Percentiles rank a stretch among this genome's conserved stretches.
phyloP scores from a whole-genome alignment of 2,888 invertebrate species.

The Polydrusus cervinus region DNA sequence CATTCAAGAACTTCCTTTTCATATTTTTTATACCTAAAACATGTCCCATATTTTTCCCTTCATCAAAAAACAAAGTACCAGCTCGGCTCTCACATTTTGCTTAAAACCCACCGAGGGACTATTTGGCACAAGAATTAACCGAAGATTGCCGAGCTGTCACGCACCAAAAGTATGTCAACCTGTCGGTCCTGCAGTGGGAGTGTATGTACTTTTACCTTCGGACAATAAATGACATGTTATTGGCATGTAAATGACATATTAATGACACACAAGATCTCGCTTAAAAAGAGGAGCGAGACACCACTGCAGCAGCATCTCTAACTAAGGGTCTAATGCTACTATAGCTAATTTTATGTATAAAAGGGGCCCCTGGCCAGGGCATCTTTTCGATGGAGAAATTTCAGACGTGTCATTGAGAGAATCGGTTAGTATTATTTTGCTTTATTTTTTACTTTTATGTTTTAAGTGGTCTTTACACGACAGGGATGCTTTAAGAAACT shows the following conservation, averaged over 20 bases:
- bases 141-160: constrained; percentile 45
- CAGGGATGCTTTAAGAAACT: too few species aligned
- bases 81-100: constrained; percentile 41
- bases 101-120: constrained; percentile 28
- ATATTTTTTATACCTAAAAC: too few species aligned
- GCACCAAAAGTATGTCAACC: constrained; percentile 64
- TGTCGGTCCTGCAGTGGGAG: constrained; percentile 66
- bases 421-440: constrained; percentile 47
- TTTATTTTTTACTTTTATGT: constrained; percentile 36
- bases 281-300: constrained; percentile 56
- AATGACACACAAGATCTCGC: constrained; percentile 26
- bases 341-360: constrained; percentile 57
- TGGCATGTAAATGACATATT: background rate
- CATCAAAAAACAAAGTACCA: constrained; percentile 37
- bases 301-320: constrained; percentile 65
- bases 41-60: background rate
- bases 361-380: constrained; percentile 53
- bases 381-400: constrained; percentile 38
- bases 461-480: too few species aligned
- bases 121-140: constrained; percentile 8
- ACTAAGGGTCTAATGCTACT: constrained; percentile 60
- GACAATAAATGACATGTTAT: constrained; percentile 6
- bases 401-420: constrained; percentile 32
- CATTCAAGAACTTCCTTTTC: too few species aligned
- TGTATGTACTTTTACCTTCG: constrained; percentile 51